A percentile compares a stretch with the other conserved stretches of the same genome.
These are phyloP conservation scores for Sycophaga agraensis DNA, from an alignment of 1,140 invertebrate species.

Conservation along the genomic window DNA sequence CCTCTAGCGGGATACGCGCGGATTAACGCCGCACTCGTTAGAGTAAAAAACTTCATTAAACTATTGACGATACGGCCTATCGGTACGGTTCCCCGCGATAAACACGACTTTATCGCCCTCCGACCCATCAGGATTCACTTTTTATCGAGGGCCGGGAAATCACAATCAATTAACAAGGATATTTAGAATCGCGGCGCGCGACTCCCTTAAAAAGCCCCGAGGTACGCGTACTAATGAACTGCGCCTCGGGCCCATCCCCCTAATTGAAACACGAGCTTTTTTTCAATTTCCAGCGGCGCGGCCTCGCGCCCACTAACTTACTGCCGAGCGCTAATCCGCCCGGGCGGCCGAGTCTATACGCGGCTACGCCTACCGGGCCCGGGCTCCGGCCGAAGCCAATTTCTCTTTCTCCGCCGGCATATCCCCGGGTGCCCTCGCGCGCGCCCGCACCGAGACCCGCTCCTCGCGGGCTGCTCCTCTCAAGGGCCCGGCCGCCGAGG, in stretches of 20 bases:
- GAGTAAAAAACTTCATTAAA: slow-evolving; percentile 2
- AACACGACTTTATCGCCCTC: slow-evolving; percentile 24
- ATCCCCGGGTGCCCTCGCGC: neutral
- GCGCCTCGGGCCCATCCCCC: too few species aligned
- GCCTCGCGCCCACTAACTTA: too few species aligned
- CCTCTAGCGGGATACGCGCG: neutral
- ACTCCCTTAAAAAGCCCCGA: neutral
- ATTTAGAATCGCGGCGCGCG: slow-evolving; percentile 4
- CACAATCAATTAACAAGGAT: slow-evolving; percentile 13
- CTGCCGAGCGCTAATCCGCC: slow-evolving; percentile 14
- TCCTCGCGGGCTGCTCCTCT: neutral
- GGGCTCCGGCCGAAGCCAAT: too few species aligned
- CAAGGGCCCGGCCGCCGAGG: slow-evolving; percentile 25
- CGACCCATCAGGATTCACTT: slow-evolving; percentile 1
- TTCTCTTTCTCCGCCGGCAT: neutral
- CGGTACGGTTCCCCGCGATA: slow-evolving; percentile 17
- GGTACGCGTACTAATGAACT: slow-evolving; percentile 16
- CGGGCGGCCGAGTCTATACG: too few species aligned
- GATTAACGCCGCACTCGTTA: slow-evolving; percentile 8
- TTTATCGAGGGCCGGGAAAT: slow-evolving; percentile 6
- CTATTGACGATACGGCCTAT: slow-evolving; percentile 18
- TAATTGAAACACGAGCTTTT: slow-evolving; percentile 6
- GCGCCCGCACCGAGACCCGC: neutral
- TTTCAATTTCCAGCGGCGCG: too few species aligned
- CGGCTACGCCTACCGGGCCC: too few species aligned